A percentile compares a stretch with the other conserved stretches of the same genome.
Evolutionary conservation across 2,888 invertebrate species (phyloP).

Genomic region (Enchytraeus crypticus): DNA sequence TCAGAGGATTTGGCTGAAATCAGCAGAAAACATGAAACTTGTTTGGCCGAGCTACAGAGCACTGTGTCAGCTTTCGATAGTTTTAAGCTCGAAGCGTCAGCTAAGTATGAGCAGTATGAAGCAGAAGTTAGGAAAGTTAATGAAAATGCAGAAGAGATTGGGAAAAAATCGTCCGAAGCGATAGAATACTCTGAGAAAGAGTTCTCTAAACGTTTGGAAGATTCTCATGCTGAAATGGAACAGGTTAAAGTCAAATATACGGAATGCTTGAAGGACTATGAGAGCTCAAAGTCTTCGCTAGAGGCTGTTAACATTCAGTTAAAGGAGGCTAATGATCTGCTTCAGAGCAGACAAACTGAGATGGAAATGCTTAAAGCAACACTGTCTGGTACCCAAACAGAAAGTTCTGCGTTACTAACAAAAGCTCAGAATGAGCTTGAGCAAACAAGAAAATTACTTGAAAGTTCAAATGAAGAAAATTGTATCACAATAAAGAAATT

Average conservation of each 20-base stretch:
- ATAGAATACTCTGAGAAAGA: not conserved
- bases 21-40: too few relatives aligned
- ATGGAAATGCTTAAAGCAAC: too few relatives aligned
- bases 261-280: not conserved
- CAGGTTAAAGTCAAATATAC: constrained; percentile 1
- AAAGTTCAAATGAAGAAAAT: too few relatives aligned
- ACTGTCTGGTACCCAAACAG: too few relatives aligned
- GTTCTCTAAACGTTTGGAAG: not conserved
- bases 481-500: too few relatives aligned
- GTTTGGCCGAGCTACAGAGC: too few relatives aligned
- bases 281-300: not conserved
- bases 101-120: not conserved
- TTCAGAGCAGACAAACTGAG: too few relatives aligned
- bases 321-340: too few relatives aligned
- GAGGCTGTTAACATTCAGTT: not conserved
- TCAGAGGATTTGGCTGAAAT: too few relatives aligned
- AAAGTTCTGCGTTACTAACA: not conserved
- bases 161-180: not conserved
- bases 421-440: not conserved
- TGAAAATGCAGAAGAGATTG: not conserved
- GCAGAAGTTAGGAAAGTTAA: not conserved
- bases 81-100: not conserved
- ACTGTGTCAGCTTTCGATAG: too few relatives aligned
- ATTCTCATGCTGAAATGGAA: not conserved
- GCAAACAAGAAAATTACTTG: not conserved